Base-by-base conservation (phyloP, 2,113 vertebrate species). In the Empidonax traillii region DNA sequence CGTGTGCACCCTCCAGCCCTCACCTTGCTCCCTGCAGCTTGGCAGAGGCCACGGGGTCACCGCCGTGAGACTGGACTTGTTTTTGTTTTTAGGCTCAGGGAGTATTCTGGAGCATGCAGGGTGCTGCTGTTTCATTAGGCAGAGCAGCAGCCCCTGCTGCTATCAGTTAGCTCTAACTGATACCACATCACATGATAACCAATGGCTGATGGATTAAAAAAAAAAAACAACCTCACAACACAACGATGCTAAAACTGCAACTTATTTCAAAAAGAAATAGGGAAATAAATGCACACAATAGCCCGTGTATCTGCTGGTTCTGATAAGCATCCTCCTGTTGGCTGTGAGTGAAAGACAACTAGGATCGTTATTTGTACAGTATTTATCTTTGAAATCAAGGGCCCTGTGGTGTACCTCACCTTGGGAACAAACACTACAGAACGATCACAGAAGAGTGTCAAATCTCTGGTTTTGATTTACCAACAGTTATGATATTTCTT, bases 371-470 rank as follows among this genome's bases (percentile, higher is more conserved):
- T 98, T 98, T 98, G 98, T 97, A 98, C 97, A 96, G 98, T 95
- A 97, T 98, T 98, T 98, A 98, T 98, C 98, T 98, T 98, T 98
- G 98, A 98, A 98, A 98, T 98, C 98, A 98, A 98, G 98, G 98
- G 98, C 98, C 97, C 98, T 98, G 98, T 97, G 95, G 98, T 98
- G 96, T 96, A 93, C 96, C 95, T 97, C 94, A 96, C 93, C 96
- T 98, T 96, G 97, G 97, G 97, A 97, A 97, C 96, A 98, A 95
- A 97, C 91, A 94, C 97, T 96, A 90, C 94, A 93, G 95, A 93
- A 90, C 8, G 95, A 97, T 97, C 94, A 97, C 94, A 97, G 97
- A 85, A 82, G 88, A 97, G 95, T 87, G 95, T 97, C 94, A 97
- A 96, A 96, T 94, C 96, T 97, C 96, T 95, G 96, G 66, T 97